Percentiles rank a stretch among this genome's conserved stretches.
These are phyloP conservation scores for Hyla sarda DNA, from an alignment of 2,113 vertebrate genomes.

Conservation along the genomic window DNA sequence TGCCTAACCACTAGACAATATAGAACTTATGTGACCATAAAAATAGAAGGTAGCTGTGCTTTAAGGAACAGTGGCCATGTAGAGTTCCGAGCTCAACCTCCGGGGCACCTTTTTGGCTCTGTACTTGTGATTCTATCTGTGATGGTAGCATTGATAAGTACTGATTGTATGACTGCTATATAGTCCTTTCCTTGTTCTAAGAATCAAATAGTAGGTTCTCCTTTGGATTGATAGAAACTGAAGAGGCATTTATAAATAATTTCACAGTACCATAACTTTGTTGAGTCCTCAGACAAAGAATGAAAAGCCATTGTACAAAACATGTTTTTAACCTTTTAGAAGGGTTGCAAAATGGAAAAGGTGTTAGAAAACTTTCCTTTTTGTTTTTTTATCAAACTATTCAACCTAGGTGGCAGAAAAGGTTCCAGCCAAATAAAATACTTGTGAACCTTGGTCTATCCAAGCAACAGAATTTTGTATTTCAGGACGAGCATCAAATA, in stretches of 20 bases:
- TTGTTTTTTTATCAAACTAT: constrained; percentile 24
- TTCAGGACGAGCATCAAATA: constrained; percentile 13
- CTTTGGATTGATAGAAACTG: not conserved
- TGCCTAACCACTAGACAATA: too few relatives aligned
- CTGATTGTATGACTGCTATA: too few relatives aligned
- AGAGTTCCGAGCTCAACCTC: too few relatives aligned
- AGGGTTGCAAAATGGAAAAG: constrained; percentile 2
- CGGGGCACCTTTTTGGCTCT: too few relatives aligned
- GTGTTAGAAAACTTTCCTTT: constrained; percentile 27
- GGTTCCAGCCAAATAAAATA: constrained; percentile 33
- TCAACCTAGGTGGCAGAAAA: constrained; percentile 34
- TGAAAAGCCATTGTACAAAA: constrained; percentile 14
- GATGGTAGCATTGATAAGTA: too few relatives aligned
- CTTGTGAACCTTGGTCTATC: constrained; percentile 23
- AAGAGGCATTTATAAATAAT: not conserved
- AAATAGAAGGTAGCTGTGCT: too few relatives aligned
- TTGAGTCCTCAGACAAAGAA: not conserved
- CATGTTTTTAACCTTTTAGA: constrained; percentile 29
- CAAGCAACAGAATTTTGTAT: constrained; percentile 31
- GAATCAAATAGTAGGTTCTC: not conserved
- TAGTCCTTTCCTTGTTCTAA: too few relatives aligned
- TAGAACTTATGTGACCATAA: too few relatives aligned
- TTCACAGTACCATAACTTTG: not conserved
- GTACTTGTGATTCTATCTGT: too few relatives aligned
- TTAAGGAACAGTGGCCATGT: too few relatives aligned